A percentile compares a stretch with the other conserved stretches of the same genome.
Conservation (phyloP, 2,797 vertebrate genomes). For the Gambelia wislizenii region DNA sequence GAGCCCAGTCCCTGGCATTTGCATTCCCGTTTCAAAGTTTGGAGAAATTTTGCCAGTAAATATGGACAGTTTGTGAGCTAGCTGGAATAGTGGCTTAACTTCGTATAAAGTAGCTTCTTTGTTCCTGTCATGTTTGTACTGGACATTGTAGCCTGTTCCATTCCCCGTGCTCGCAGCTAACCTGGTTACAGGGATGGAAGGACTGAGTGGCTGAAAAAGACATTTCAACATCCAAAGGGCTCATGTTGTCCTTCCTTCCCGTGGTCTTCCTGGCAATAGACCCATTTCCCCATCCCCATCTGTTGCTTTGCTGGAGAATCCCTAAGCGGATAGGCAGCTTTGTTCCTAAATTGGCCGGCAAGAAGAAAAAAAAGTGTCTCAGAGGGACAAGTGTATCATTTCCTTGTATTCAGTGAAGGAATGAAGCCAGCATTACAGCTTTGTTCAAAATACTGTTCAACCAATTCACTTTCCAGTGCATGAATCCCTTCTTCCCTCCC, state of each 20-base stretch:
- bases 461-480: not conserved
- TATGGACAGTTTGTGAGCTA: too few relatives aligned
- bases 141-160: too few relatives aligned
- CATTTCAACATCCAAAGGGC: not conserved
- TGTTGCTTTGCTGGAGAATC: not conserved
- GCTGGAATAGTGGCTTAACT: too few relatives aligned
- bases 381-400: not conserved
- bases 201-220: not conserved
- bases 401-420: not conserved
- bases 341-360: not conserved
- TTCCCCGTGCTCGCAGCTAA: not conserved
- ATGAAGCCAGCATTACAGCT: not conserved
- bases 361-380: not conserved
- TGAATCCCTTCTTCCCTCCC: not conserved
- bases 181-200: not conserved
- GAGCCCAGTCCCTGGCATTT: too few relatives aligned
- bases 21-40: too few relatives aligned
- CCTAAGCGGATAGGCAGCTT: not conserved
- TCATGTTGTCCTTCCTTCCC: not conserved
- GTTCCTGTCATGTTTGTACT: too few relatives aligned
- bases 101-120: too few relatives aligned
- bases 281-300: not conserved
- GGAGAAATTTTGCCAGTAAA: too few relatives aligned
- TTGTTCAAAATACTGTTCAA: not conserved
- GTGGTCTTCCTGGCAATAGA: not conserved